These are phyloP conservation scores for Brenthis ino DNA, from an alignment of 2,888 invertebrate genomes.

Conservation along the genomic window DNA sequence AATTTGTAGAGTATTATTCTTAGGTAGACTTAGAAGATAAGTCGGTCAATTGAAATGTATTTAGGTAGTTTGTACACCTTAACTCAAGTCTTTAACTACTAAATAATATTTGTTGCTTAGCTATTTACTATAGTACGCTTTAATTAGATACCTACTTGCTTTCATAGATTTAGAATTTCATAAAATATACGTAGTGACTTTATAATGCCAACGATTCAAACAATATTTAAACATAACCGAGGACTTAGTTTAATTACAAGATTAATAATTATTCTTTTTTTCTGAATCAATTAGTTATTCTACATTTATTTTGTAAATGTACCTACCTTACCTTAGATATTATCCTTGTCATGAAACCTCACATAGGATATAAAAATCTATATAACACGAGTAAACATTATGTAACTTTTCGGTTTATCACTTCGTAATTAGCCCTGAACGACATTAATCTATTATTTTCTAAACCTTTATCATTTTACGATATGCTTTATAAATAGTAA, in stretches of 20 bases:
- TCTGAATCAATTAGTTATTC: too few species aligned
- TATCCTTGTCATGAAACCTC: too few species aligned
- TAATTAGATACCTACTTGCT: constrained; percentile 57
- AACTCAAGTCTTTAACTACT: constrained; percentile 56
- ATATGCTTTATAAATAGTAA: too few species aligned
- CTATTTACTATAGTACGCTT: constrained; percentile 56
- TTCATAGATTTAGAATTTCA: constrained; percentile 60
- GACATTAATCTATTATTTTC: too few species aligned
- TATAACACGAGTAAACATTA: too few species aligned
- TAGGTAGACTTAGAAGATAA: constrained; percentile 68
- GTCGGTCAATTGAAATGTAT: constrained; percentile 73
- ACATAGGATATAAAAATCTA: too few species aligned
- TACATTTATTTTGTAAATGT: too few species aligned
- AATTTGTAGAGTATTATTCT: constrained; percentile 31
- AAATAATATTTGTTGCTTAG: constrained; percentile 62
- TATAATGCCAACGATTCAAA: constrained; percentile 24
- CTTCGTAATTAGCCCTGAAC: too few species aligned
- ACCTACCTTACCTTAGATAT: too few species aligned
- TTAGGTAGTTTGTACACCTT: constrained; percentile 50
- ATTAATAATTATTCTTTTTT: too few species aligned
- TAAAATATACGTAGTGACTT: constrained; percentile 39
- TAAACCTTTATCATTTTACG: too few species aligned
- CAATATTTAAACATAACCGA: constrained; percentile 5
- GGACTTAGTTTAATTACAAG: background rate
- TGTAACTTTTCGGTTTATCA: too few species aligned